Evolutionary conservation across 2,888 invertebrate genomes (phyloP), one percentile per base, ranked within the genome.

Genomic region (Drosophila mayaguana): DNA sequence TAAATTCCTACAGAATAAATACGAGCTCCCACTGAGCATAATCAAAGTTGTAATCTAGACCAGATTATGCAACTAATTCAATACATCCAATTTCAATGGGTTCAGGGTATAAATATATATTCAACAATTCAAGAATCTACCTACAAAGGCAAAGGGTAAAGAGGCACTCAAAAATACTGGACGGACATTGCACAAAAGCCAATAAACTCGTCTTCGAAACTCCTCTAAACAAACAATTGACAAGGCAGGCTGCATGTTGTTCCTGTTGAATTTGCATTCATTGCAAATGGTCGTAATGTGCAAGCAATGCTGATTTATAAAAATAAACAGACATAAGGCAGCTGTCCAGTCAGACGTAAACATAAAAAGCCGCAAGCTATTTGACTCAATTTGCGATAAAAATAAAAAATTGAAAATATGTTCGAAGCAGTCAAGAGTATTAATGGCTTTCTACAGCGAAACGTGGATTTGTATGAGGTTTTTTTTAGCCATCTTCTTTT

Each of bases 301-400:
- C 57, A 20, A 48, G 73, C 73, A 67, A 48, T 53, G 20, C 46
- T 56, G 68, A 50, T 51, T 75, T 63, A 57, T 40, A 64, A 65
- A 70, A 78, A 38, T 69, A 70, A 63, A 46, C 48, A 63, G 16
- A 50, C 43, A 65, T n/a, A 45, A 45, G 53, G 54, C 56, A 63
- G 59, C 65, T 78, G 79, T 48, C 60, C 61, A 43, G 51, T 78
- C 55, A 59, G 68, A 64, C 73, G 60, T 60, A 62, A 57, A 61
- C 36, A 53, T 11, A 22, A 53, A n/a, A 50, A 51, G 45, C n/a
- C 36, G 50, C 20, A n/a, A 53, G 53, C 53, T 53, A 53, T 53
- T 53, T 53, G 36, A 38, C 22, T 53, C 34, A 20, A 20, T 36
- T 53, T 53, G 34, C 51, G 51, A 51, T 36, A 34, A 67, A 62